Base-by-base conservation (phyloP, 2,888 invertebrate species). In the Ditylenchus weischeri region DNA sequence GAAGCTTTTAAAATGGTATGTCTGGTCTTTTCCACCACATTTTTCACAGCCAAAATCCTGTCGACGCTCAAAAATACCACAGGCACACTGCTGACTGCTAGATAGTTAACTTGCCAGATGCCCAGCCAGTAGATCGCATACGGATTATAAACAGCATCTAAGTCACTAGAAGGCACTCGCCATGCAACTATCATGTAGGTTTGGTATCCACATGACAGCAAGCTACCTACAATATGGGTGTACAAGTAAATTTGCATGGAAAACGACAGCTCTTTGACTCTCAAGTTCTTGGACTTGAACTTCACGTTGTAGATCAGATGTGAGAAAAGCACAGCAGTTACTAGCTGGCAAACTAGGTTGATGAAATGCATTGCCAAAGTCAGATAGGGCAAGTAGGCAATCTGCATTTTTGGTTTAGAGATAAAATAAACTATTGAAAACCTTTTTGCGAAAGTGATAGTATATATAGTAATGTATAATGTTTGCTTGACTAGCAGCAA, bases 31-130 rank as follows among this genome's bases (percentile, higher is more conserved):
- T 19, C 13, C 19, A 4, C 13, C 21, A 59, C 36, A 59, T 59
- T 38, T 15, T 59, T 59, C 19, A 59, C 19, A 15, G 43, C 36
- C 59, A 59, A 21, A 59, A 21, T 29, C 23, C 59, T 21, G 36
- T 59, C 59, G 13, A 59, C 29, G n/a, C 35, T 38, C 36, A 59
- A 43, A 59, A 59, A 59, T 1, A 59, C 23, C 15, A 59, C 59
- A 19, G 59, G 59, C 21, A 59, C 35, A 36, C 23, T 29, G 23
- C 23, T 36, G 23, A 59, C 59, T 19, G 59, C 43, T 19, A 59
- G 36, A 10, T 59, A 59, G n/a, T 11, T 36, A 15, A 59, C 21
- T 36, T 38, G 35, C 59, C 35, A 35, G 11, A 35, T 10, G 35
- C 59, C n/a, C 13, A 59, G 8, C 59, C 59, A 59, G 8, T 35